Base-by-base conservation (phyloP, 1,140 invertebrate species). In the Hestina assimilis region DNA sequence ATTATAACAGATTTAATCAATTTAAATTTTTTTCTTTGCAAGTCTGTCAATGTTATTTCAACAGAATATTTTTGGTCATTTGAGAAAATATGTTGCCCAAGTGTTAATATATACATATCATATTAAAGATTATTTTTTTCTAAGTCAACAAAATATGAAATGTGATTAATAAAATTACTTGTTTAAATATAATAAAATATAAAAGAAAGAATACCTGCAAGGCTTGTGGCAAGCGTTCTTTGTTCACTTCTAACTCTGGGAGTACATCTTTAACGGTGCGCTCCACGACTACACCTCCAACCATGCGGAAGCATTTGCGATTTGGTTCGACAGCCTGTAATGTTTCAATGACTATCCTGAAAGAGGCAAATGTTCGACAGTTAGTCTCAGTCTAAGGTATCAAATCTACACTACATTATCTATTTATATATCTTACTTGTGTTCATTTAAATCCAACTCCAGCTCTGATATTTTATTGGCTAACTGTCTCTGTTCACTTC, bases 251-350 rank as follows among this genome's bases (percentile, higher is more conserved):
- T 47, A 99, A 89, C 48, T 94, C 93, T 17, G 97, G 97, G 65
- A 98, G 83, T 12, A 99, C 95, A 64, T 98, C 96, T 76, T 94
- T 94, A 0, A 99, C 97, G 15, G 95, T 97, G 66, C 95, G 91
- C 89, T 99, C 97, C 63, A 97, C 96, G 31, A 99, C 89, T 40
- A 99, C 94, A 9, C 97, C 97, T 24, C 97, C 97, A 61, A 99
- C 93, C 91, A 98, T 93, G 73, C 97, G 92, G 78, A 95, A 99
- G 85, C 97, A 99, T 85, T 96, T 98, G 68, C 97, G 92, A 38
- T 93, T 92, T 14, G 91, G 92, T 68, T 97, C 94, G 2, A 98
- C 94, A 46, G 94, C 93, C 88, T 97, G 94, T 33, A 99, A 87
- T 19, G 96, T 97, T 67, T 98, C 97, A 69, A 98, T 95, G 5